Evolutionary conservation across 2,797 vertebrate genomes (phyloP).

Genomic region (Sarcoramphus papa): DNA sequence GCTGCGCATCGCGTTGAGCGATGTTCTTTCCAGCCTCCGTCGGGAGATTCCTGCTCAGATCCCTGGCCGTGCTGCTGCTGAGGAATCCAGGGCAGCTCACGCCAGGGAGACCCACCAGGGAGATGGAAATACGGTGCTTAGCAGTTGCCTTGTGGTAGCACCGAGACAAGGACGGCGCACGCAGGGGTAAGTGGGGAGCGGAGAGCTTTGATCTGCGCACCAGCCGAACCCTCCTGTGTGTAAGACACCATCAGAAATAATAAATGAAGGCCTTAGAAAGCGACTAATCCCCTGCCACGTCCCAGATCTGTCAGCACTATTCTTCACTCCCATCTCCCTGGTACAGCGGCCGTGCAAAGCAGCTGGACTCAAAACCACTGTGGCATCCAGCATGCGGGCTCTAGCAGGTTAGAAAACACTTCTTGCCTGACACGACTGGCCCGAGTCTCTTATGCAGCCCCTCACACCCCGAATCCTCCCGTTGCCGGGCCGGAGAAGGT

Average conservation of each 20-base stretch:
- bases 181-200: not conserved
- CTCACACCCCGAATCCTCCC: not conserved
- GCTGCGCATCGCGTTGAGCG: accelerated
- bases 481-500: not conserved
- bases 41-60: not conserved
- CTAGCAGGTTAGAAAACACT: not conserved
- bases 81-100: not conserved
- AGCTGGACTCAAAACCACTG: not conserved
- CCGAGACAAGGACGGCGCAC: accelerated
- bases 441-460: not conserved
- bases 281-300: not conserved
- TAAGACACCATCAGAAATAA: not conserved
- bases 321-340: not conserved
- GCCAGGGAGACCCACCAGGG: not conserved
- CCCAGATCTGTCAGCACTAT: not conserved
- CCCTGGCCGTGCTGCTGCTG: not conserved
- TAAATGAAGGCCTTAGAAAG: not conserved
- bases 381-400: accelerated
- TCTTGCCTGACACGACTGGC: not conserved
- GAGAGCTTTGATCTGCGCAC: not conserved
- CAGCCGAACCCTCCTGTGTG: not conserved
- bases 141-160: not conserved
- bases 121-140: not conserved
- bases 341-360: accelerated
- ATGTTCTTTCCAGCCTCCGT: not conserved